These are phyloP conservation scores for Tipula unca DNA, from an alignment of 2,888 invertebrate species.

Conservation along the genomic window DNA sequence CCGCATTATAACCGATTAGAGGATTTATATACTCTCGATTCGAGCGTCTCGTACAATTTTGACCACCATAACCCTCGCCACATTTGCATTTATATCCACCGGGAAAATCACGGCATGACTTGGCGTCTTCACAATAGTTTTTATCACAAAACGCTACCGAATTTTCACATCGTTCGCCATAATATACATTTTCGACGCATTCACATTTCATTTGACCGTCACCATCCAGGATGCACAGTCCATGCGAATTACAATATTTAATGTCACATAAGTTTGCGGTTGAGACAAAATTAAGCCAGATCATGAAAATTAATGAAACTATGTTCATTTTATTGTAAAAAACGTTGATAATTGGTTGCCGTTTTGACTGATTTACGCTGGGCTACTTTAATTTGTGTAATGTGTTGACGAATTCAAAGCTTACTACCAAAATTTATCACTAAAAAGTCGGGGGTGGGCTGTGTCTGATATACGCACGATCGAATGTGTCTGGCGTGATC, in stretches of 20 bases:
- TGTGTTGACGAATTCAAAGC: too few relatives aligned
- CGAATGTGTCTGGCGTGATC: too few relatives aligned
- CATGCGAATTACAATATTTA: constrained; percentile 2
- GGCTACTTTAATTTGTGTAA: too few relatives aligned
- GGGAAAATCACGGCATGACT: not conserved
- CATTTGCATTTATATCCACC: not conserved
- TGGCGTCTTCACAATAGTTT: not conserved
- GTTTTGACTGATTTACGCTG: too few relatives aligned
- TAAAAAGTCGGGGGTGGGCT: too few relatives aligned
- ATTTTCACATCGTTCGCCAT: constrained; percentile 1
- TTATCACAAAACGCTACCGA: not conserved
- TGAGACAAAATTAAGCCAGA: not conserved
- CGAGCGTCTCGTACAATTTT: not conserved
- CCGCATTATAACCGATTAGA: not conserved
- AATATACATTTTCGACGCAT: not conserved
- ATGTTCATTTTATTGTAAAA: not conserved
- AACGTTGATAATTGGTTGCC: too few relatives aligned
- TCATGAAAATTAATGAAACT: not conserved
- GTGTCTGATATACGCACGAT: too few relatives aligned
- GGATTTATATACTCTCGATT: not conserved
- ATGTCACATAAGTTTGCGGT: not conserved
- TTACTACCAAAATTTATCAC: too few relatives aligned
- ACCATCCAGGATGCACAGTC: not conserved
- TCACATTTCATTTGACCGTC: not conserved
- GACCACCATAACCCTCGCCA: not conserved